Evolutionary conservation across 2,797 vertebrate genomes (phyloP).

Genomic region (Bradypodion pumilum): DNA sequence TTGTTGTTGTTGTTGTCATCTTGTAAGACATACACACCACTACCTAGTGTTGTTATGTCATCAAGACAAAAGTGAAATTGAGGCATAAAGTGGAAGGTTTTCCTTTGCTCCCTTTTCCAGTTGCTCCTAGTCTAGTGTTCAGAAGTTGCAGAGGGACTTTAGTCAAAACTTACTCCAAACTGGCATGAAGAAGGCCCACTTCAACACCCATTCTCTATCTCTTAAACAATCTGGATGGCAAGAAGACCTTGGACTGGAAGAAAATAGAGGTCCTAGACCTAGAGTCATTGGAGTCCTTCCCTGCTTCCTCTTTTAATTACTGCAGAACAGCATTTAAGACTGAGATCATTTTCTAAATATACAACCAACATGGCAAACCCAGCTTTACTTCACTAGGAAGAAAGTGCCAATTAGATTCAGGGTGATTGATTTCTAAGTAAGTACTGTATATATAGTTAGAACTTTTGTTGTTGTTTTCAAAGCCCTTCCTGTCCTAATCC

Average conservation of each 20-base stretch:
- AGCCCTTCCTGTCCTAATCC: neutral
- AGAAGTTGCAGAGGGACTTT: constrained; percentile 26
- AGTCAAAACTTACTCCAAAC: constrained; percentile 38
- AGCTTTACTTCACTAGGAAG: neutral
- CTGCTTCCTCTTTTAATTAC: neutral
- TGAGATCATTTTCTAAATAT: neutral
- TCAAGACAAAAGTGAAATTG: neutral
- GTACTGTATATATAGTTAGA: too few relatives aligned
- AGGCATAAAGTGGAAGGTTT: neutral
- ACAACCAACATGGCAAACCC: neutral
- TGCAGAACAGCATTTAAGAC: neutral
- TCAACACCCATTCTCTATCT: constrained; percentile 67
- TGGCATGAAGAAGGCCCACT: constrained; percentile 53
- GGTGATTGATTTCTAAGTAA: neutral
- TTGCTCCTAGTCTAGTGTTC: neutral
- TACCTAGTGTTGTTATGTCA: neutral
- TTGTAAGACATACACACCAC: neutral
- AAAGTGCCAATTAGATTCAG: neutral
- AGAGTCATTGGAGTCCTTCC: neutral
- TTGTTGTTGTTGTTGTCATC: neutral
- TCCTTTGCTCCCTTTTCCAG: neutral
- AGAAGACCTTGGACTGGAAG: constrained; percentile 17
- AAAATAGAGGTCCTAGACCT: neutral
- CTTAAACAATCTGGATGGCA: constrained; percentile 55
- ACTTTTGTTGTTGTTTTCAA: neutral